Evolutionary conservation across 2,888 invertebrate species (phyloP).

Genomic region (Gryllus longicercus): DNA sequence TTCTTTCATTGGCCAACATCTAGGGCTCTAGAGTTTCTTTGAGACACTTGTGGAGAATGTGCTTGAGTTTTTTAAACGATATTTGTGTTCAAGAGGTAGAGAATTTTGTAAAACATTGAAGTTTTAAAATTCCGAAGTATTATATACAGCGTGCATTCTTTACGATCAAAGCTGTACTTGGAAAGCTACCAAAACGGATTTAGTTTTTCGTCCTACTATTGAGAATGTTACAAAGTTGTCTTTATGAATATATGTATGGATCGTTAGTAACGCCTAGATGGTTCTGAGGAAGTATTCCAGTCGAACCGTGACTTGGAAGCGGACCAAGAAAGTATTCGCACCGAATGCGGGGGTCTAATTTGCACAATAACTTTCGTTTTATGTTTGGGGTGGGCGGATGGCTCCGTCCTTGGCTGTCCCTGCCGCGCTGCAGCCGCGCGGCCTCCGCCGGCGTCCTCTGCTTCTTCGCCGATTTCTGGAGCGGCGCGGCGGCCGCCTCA

Average conservation of each 20-base stretch:
- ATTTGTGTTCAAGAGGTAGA: neutral
- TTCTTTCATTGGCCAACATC: neutral
- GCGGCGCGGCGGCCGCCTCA: too few species aligned
- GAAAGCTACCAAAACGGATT: neutral
- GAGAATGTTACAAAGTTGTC: neutral
- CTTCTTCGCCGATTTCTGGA: too few species aligned
- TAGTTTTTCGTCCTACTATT: neutral
- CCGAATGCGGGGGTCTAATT: neutral
- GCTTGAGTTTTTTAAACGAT: neutral
- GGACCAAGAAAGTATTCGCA: neutral
- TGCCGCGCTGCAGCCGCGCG: too few species aligned
- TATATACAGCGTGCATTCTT: neutral
- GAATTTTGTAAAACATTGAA: too few species aligned
- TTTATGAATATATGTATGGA: neutral
- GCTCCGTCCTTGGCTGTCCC: neutral
- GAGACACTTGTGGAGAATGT: neutral
- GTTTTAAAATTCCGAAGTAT: too few species aligned
- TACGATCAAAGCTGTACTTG: neutral
- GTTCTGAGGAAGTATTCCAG: neutral
- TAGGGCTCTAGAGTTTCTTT: neutral
- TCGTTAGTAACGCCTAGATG: neutral
- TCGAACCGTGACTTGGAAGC: neutral
- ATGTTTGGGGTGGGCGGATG: neutral
- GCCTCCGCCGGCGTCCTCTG: too few species aligned
- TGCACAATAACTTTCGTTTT: conserved; percentile 11